phyloP scores from a whole-genome alignment of 2,888 invertebrate species.

The Neoscelio sp. region DNA sequence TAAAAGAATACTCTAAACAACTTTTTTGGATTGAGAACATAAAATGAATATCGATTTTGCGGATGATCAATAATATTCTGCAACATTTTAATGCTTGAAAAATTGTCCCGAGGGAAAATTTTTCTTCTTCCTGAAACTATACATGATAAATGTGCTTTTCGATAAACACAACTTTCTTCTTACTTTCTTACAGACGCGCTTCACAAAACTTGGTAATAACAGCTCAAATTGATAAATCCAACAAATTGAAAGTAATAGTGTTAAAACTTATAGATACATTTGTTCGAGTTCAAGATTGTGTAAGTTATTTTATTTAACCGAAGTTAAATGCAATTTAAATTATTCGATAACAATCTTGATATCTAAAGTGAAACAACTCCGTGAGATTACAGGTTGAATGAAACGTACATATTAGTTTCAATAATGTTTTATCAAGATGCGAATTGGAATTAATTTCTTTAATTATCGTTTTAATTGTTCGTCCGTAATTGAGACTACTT shows the following conservation, averaged over 20 bases:
- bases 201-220: background rate
- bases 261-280: background rate
- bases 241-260: slow-evolving; percentile 3
- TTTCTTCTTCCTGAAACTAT: slow-evolving; percentile 74
- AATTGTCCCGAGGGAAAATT: slow-evolving; percentile 80
- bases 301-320: slow-evolving; percentile 10
- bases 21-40: too few species aligned
- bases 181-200: background rate
- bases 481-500: slow-evolving; percentile 29
- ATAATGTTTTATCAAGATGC: slow-evolving; percentile 20
- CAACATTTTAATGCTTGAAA: slow-evolving; percentile 79
- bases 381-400: background rate
- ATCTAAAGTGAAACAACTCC: slow-evolving; percentile 6
- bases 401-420: slow-evolving; percentile 3
- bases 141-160: slow-evolving; percentile 78
- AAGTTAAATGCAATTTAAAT: slow-evolving; percentile 19
- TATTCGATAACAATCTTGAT: slow-evolving; percentile 25
- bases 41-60: too few species aligned
- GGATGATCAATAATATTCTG: slow-evolving; percentile 70
- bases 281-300: slow-evolving; percentile 1
- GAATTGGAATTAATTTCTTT: slow-evolving; percentile 25
- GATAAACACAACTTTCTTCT: slow-evolving; percentile 49
- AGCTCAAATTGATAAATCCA: background rate
- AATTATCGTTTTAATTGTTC: slow-evolving; percentile 28
- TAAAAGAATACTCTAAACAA: too few species aligned